phyloP scores from a whole-genome alignment of 64 coral and sea anemone species.

The Acropora yongei region DNA sequence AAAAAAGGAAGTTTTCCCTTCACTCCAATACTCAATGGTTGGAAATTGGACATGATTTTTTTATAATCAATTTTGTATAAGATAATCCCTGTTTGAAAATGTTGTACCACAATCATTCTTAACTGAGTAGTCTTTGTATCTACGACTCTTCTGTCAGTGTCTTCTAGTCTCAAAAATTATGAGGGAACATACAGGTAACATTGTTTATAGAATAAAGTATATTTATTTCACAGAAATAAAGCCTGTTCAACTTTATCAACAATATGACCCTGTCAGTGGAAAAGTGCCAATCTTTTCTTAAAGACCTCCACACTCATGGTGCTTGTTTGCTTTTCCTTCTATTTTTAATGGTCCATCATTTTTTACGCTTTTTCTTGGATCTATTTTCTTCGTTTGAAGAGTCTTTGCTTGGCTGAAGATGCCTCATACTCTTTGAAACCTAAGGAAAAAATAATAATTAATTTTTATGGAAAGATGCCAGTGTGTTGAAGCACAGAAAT shows the following conservation, averaged over 20 bases:
- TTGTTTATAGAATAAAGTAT: no score
- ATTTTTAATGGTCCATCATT: background rate
- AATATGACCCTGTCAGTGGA: background rate
- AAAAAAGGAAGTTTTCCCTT: background rate
- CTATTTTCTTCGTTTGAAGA: slow-evolving; percentile 26
- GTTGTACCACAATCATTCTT: no score
- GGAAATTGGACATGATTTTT: background rate
- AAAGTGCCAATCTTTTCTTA: no score
- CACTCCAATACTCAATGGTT: no score
- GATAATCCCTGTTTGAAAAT: no score
- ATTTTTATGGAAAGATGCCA: no score
- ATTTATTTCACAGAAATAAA: no score
- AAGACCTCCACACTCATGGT: background rate
- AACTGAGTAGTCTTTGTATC: no score
- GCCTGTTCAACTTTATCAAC: background rate
- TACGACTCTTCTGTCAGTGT: no score
- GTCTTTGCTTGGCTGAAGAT: slow-evolving; percentile 66
- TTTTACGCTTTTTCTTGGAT: slow-evolving; percentile 40
- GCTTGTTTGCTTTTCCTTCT: background rate
- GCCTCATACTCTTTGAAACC: slow-evolving; percentile 83
- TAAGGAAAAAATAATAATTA: background rate
- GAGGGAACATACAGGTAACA: no score
- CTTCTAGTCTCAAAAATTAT: no score
- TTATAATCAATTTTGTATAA: background rate
- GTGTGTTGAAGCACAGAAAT: no score